Percentiles rank a stretch among this genome's conserved stretches.
phyloP scores from a whole-genome alignment of 37 sponge, comb jelly and placozoan genomes.

The Axinella damicornis region DNA sequence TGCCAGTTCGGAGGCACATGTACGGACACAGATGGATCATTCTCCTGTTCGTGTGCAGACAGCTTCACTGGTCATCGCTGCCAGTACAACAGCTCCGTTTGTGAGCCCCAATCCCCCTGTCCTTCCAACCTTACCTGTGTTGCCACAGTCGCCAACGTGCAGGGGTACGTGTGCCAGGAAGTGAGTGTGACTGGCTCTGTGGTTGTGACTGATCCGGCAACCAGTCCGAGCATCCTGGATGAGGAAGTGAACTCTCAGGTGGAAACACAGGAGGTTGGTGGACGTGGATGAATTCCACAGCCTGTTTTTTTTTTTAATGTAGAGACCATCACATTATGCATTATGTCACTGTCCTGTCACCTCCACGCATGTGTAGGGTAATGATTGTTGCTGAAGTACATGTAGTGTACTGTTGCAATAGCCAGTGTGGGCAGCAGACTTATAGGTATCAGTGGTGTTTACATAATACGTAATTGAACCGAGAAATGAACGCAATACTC shows the following conservation, averaged over 20 bases:
- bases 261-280: background rate
- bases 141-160: conserved; percentile 35
- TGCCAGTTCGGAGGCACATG: conserved; percentile 69
- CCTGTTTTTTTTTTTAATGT: too few species aligned
- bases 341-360: too few species aligned
- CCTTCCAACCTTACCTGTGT: conserved; percentile 39
- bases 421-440: too few species aligned
- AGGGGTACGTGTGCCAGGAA: conserved; percentile 57
- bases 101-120: conserved; percentile 34
- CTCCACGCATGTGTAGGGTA: too few species aligned
- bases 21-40: conserved; percentile 58
- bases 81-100: conserved; percentile 41
- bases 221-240: background rate
- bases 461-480: too few species aligned
- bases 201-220: background rate
- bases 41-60: conserved; percentile 56
- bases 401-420: too few species aligned
- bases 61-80: conserved; percentile 61
- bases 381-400: too few species aligned
- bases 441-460: too few species aligned
- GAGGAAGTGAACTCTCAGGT: conserved; percentile 35
- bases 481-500: too few species aligned
- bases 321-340: too few species aligned
- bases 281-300: too few species aligned
- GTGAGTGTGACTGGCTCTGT: background rate